Conservation (phyloP, 1,140 invertebrate species). For the Lepidotrigona ventralis region DNA sequence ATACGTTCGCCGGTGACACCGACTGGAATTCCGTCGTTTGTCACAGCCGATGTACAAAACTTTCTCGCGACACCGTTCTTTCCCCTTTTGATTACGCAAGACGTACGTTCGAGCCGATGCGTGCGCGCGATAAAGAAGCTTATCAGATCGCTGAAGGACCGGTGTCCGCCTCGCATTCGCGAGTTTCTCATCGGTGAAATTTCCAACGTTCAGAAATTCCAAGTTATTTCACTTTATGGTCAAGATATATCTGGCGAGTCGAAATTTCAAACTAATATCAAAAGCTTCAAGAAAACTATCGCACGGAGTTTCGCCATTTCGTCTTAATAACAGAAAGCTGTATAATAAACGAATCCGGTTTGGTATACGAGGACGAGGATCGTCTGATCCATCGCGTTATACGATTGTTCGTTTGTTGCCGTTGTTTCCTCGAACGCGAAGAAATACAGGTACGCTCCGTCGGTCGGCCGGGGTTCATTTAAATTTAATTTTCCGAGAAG, state of each 20-base stretch:
- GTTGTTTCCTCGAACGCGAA: background rate
- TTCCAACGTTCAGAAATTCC: background rate
- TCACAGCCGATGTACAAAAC: conserved; percentile 23
- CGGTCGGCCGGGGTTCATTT: conserved; percentile 9
- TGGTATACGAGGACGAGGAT: background rate
- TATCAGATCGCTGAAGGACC: conserved; percentile 9
- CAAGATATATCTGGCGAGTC: too few relatives aligned
- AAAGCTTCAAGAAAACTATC: too few relatives aligned
- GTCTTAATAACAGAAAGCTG: too few relatives aligned
- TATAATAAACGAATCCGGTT: background rate
- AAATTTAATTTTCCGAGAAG: conserved; percentile 40
- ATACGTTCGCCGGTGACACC: conserved; percentile 59
- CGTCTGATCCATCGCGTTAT: background rate
- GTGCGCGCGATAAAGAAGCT: conserved; percentile 7
- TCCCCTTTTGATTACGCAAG: background rate
- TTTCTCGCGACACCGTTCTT: conserved; percentile 33
- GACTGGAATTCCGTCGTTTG: conserved; percentile 60
- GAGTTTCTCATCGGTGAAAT: background rate
- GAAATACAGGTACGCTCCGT: too few relatives aligned
- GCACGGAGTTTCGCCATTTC: too few relatives aligned
- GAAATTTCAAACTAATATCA: too few relatives aligned
- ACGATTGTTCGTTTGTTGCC: background rate
- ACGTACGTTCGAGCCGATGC: background rate
- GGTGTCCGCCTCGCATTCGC: background rate
- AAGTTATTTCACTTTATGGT: too few relatives aligned